These are phyloP conservation scores for Leucophenga varia DNA, from an alignment of 1,140 invertebrate genomes.

Conservation along the genomic window DNA sequence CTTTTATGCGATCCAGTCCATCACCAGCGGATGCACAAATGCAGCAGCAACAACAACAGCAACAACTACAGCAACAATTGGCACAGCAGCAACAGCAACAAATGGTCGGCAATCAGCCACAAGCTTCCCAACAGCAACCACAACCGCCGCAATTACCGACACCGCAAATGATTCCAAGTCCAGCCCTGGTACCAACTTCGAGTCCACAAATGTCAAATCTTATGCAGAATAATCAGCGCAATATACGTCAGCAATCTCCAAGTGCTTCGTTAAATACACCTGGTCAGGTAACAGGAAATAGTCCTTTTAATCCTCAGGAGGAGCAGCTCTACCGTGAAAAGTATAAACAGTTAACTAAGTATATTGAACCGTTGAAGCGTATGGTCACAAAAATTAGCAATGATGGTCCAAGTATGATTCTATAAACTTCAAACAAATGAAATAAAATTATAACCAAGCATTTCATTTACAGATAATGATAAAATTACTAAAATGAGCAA, in stretches of 20 bases:
- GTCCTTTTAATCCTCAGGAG: slow-evolving; percentile 69
- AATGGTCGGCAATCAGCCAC: slow-evolving; percentile 57
- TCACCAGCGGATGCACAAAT: slow-evolving; percentile 47
- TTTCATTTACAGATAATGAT: no score
- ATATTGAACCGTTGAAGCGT: slow-evolving; percentile 85
- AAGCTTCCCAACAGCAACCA: slow-evolving; percentile 25
- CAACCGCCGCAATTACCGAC: slow-evolving; percentile 36
- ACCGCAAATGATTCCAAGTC: slow-evolving; percentile 67
- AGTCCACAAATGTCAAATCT: slow-evolving; percentile 63
- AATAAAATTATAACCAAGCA: slow-evolving; percentile 51
- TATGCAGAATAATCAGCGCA: slow-evolving; percentile 55
- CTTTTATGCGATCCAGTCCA: slow-evolving; percentile 63
- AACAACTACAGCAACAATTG: slow-evolving; percentile 22
- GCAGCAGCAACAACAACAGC: slow-evolving; percentile 26
- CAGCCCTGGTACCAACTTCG: slow-evolving; percentile 71
- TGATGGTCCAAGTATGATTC: slow-evolving; percentile 66
- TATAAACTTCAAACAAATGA: no score
- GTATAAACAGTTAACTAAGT: slow-evolving; percentile 87
- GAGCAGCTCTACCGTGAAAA: slow-evolving; percentile 91
- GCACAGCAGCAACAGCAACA: slow-evolving; percentile 26
- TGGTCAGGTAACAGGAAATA: slow-evolving; percentile 69
- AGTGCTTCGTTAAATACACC: slow-evolving; percentile 80
- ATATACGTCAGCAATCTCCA: slow-evolving; percentile 76
- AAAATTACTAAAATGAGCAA: no score
- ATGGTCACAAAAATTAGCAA: slow-evolving; percentile 86